A percentile compares a stretch with the other conserved stretches of the same genome.
phyloP scores from a whole-genome alignment of 2,797 vertebrate genomes.

The Percopsis omiscomaycus region DNA sequence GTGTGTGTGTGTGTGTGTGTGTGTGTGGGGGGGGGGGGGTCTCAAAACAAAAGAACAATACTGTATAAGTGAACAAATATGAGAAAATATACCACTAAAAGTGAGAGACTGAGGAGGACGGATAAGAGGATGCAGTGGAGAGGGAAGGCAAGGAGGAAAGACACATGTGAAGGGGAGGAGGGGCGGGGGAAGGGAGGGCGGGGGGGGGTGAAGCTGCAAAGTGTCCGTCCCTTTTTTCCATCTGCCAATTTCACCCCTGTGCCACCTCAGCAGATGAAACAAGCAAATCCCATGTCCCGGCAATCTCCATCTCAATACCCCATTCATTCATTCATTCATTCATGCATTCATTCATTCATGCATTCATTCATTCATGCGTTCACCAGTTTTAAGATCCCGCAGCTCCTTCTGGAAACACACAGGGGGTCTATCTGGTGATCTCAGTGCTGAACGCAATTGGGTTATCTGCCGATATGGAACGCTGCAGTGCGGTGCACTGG shows the following conservation, averaged over 20 bases:
- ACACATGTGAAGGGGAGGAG: neutral
- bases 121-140: neutral
- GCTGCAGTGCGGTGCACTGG: no score
- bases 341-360: neutral
- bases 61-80: neutral
- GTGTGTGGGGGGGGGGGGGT: neutral
- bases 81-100: no score
- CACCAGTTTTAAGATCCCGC: no score
- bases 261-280: conserved; percentile 1
- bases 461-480: no score
- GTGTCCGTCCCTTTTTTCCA: neutral
- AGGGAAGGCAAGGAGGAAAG: neutral
- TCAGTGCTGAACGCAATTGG: no score
- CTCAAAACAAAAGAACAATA: no score
- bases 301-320: neutral
- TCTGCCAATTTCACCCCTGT: neutral
- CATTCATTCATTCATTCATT: neutral
- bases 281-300: neutral
- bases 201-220: neutral
- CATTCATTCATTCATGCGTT: no score
- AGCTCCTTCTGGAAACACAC: no score
- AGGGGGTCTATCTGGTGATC: no score
- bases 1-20: neutral
- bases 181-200: neutral
- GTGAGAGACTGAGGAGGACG: neutral